Evolutionary conservation across 2,888 invertebrate genomes (phyloP).

Genomic region (Tenthredo livida): DNA sequence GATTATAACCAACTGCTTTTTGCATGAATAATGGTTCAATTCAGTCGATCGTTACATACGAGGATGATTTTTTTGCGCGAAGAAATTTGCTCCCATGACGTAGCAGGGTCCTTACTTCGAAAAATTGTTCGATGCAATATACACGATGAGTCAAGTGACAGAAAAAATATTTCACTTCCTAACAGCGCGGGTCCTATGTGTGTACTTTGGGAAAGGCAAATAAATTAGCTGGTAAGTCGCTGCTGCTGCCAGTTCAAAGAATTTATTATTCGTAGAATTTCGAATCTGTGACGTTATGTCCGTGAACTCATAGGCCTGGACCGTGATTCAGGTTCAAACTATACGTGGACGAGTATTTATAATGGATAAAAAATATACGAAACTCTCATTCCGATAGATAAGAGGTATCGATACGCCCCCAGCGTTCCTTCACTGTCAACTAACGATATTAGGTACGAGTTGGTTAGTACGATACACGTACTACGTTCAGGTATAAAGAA

Average conservation of each 20-base stretch:
- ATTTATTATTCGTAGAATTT: neutral
- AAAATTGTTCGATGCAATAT: neutral
- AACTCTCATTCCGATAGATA: neutral
- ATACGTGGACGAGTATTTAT: neutral
- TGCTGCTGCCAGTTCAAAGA: neutral
- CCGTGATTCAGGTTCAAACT: neutral
- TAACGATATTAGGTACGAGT: neutral
- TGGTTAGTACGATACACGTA: neutral
- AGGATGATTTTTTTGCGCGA: neutral
- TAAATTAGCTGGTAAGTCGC: neutral
- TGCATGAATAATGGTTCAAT: neutral
- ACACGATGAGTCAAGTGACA: neutral
- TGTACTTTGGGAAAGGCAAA: neutral
- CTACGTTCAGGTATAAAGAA: neutral
- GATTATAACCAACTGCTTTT: neutral
- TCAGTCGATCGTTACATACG: neutral
- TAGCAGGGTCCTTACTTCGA: neutral
- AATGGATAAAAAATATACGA: neutral
- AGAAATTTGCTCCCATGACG: neutral
- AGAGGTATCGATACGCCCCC: neutral
- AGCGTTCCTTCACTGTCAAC: constrained; percentile 10
- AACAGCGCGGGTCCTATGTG: neutral
- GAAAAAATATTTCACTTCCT: constrained; percentile 15
- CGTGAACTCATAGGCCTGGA: neutral
- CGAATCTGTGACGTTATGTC: neutral